A percentile compares a stretch with the other conserved stretches of the same genome.
These are phyloP conservation scores for Esox masquinongy DNA, from an alignment of 2,797 vertebrate genomes.

Conservation along the genomic window DNA sequence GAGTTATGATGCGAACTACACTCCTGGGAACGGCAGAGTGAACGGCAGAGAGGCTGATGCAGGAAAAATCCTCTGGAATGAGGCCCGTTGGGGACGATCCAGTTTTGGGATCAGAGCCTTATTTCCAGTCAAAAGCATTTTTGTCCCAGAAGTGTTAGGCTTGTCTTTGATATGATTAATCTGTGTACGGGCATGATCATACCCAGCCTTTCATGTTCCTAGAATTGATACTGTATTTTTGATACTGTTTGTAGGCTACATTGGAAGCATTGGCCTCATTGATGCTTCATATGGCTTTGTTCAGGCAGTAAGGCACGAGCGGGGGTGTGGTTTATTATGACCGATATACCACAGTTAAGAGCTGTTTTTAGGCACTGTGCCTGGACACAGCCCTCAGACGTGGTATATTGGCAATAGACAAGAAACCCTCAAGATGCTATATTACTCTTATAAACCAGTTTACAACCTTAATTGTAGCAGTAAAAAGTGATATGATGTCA, in stretches of 20 bases:
- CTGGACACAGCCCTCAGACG: too few relatives aligned
- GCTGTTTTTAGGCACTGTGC: too few relatives aligned
- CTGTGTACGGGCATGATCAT: constrained; percentile 41
- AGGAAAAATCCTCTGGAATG: constrained; percentile 59
- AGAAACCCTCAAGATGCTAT: too few relatives aligned
- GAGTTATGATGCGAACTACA: constrained; percentile 53
- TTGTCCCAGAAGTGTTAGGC: constrained; percentile 41
- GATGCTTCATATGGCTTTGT: too few relatives aligned
- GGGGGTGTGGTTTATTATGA: too few relatives aligned
- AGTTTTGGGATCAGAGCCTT: constrained; percentile 56
- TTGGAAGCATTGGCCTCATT: neutral
- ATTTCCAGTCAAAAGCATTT: constrained; percentile 17
- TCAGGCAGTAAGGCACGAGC: too few relatives aligned
- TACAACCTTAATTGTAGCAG: too few relatives aligned
- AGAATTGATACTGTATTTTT: constrained; percentile 30
- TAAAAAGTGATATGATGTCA: too few relatives aligned
- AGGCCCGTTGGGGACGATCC: constrained; percentile 48
- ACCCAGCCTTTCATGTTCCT: constrained; percentile 35
- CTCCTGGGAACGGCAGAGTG: constrained; percentile 53
- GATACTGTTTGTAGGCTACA: neutral
- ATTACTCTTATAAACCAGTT: too few relatives aligned
- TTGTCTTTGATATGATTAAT: constrained; percentile 54
- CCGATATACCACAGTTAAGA: too few relatives aligned
- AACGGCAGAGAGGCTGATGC: constrained; percentile 23
- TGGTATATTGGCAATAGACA: too few relatives aligned